Conservation (phyloP, 2,797 vertebrate genomes). For the Enteromius radiatus region DNA sequence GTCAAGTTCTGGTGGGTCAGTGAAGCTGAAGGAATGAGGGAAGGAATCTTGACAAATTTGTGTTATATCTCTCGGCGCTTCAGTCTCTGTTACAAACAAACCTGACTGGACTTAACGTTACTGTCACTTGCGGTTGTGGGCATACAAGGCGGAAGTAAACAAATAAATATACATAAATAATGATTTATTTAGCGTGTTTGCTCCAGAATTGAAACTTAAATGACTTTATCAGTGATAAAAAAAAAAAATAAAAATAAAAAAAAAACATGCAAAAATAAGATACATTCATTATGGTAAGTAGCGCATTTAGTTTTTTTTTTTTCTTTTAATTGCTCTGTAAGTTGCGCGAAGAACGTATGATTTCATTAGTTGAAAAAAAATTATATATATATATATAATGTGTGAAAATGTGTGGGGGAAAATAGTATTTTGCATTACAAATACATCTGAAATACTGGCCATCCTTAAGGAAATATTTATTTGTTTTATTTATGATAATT, state of each 20-base stretch:
- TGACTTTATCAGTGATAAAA: neutral
- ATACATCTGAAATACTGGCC: neutral
- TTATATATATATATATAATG: no score
- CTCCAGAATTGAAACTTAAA: neutral
- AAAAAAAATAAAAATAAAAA: no score
- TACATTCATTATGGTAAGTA: neutral
- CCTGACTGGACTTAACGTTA: neutral
- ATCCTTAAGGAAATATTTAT: neutral
- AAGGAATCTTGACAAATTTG: neutral
- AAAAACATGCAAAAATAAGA: neutral
- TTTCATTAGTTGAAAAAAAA: neutral
- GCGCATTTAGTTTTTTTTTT: neutral
- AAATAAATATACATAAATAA: neutral
- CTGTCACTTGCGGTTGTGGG: neutral
- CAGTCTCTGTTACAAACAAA: neutral
- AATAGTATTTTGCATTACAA: neutral
- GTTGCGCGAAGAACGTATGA: neutral
- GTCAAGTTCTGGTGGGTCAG: neutral
- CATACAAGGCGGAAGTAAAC: neutral
- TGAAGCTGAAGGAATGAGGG: neutral
- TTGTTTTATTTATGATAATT: neutral
- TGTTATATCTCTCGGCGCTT: neutral
- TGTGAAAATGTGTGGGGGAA: neutral
- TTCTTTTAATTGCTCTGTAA: neutral
- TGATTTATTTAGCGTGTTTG: neutral